Conservation (phyloP, 1,140 invertebrate species). For the Zeugodacus cucurbitae region DNA sequence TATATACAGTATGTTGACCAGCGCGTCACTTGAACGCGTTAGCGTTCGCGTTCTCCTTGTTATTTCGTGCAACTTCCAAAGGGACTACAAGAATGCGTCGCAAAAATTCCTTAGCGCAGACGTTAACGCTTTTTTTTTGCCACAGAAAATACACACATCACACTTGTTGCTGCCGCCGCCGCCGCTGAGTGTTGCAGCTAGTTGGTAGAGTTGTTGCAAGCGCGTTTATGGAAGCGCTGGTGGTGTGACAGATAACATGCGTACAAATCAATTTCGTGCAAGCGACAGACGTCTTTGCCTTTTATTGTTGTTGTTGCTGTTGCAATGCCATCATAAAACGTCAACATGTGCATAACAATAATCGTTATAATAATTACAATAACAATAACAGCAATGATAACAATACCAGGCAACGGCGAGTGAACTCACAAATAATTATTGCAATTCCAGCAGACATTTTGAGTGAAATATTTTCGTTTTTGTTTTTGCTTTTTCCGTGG, state of each 20-base stretch:
- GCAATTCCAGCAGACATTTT: constrained; percentile 21
- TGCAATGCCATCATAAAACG: constrained; percentile 33
- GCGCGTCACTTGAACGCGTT: neutral
- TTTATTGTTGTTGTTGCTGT: constrained; percentile 9
- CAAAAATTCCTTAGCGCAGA: constrained; percentile 14
- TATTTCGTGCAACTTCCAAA: constrained; percentile 35
- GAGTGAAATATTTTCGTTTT: constrained; percentile 14
- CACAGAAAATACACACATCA: neutral
- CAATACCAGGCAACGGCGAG: neutral
- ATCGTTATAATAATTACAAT: constrained; percentile 32
- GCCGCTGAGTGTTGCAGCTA: neutral
- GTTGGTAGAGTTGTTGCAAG: neutral
- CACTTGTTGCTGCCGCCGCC: constrained; percentile 33
- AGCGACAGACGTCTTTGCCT: neutral
- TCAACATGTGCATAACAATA: constrained; percentile 27
- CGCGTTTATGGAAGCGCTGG: neutral
- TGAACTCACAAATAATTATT: constrained; percentile 20
- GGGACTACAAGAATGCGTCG: constrained; percentile 38
- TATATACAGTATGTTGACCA: neutral
- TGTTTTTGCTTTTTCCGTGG: constrained; percentile 53
- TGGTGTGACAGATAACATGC: constrained; percentile 36
- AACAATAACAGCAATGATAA: constrained; percentile 15
- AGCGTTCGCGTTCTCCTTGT: neutral
- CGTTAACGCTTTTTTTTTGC: neutral
- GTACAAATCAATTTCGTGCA: constrained; percentile 39